Conservation (phyloP, 2,797 vertebrate species). For the Amblyopsis hoosieri region DNA sequence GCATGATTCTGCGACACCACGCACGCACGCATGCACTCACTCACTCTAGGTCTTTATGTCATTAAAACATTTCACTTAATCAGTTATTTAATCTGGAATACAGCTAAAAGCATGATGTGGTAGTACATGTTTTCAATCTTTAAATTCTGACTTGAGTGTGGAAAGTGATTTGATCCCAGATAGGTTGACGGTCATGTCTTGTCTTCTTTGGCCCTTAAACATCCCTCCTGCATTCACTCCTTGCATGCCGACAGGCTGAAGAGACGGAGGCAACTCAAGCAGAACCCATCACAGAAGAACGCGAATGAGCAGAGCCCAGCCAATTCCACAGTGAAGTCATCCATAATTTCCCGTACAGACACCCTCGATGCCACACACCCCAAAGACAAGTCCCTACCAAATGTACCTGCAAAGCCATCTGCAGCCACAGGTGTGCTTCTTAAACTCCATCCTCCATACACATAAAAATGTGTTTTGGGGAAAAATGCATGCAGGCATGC, state of each 20-base stretch:
- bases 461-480: not conserved
- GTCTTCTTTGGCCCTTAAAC: not conserved
- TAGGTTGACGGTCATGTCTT: not conserved
- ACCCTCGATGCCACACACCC: slow-evolving; percentile 32
- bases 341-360: slow-evolving; percentile 62
- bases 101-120: too few relatives aligned
- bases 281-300: slow-evolving; percentile 67
- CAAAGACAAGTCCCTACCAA: slow-evolving; percentile 52
- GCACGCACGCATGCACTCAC: too few relatives aligned
- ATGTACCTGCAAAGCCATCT: slow-evolving; percentile 28
- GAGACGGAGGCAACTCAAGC: slow-evolving; percentile 75
- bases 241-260: slow-evolving; percentile 68
- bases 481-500: not conserved
- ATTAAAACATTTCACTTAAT: too few relatives aligned
- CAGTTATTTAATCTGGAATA: too few relatives aligned
- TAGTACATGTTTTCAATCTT: too few relatives aligned
- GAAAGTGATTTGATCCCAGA: slow-evolving; percentile 21
- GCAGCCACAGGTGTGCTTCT: slow-evolving; percentile 54
- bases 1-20: not conserved
- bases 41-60: too few relatives aligned
- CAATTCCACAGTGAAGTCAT: slow-evolving; percentile 25
- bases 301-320: slow-evolving; percentile 59
- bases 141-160: too few relatives aligned
- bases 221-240: not conserved
- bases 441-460: not conserved